Percentiles rank a stretch among this genome's conserved stretches.
Evolutionary conservation across 2,888 invertebrate genomes (phyloP).

Genomic region (Orthonychiurus folsomi): DNA sequence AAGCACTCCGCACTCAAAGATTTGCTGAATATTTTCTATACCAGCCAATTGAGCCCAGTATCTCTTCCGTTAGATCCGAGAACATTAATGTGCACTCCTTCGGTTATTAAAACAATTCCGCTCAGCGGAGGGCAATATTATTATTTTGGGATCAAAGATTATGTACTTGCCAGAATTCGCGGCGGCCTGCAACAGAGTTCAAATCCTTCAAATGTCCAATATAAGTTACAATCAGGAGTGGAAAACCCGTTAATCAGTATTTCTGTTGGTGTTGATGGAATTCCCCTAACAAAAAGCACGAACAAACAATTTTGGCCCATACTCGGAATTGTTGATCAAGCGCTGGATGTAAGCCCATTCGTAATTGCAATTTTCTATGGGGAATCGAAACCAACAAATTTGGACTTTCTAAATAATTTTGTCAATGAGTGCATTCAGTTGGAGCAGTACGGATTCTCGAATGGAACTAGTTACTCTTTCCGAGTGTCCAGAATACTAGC

Average conservation of each 20-base stretch:
- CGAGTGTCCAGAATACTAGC: constrained; percentile 13
- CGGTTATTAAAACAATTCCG: not conserved
- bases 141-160: not conserved
- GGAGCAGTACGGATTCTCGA: not conserved
- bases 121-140: not conserved
- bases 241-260: not conserved
- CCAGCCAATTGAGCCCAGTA: not conserved
- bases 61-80: not conserved
- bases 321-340: constrained; percentile 11
- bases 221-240: not conserved
- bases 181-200: not conserved
- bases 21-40: constrained; percentile 8
- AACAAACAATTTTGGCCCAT: constrained; percentile 18
- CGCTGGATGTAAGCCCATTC: not conserved
- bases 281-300: constrained; percentile 16
- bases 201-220: not conserved
- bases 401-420: constrained; percentile 11
- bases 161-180: not conserved
- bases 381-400: constrained; percentile 10
- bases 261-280: constrained; percentile 10
- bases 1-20: constrained; percentile 14
- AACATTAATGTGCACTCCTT: constrained; percentile 1
- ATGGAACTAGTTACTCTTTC: not conserved
- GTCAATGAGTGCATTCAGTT: constrained; percentile 2
- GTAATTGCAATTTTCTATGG: constrained; percentile 14